Evolutionary conservation across 2,888 invertebrate genomes (phyloP).

Genomic region (Orgyia antiqua): DNA sequence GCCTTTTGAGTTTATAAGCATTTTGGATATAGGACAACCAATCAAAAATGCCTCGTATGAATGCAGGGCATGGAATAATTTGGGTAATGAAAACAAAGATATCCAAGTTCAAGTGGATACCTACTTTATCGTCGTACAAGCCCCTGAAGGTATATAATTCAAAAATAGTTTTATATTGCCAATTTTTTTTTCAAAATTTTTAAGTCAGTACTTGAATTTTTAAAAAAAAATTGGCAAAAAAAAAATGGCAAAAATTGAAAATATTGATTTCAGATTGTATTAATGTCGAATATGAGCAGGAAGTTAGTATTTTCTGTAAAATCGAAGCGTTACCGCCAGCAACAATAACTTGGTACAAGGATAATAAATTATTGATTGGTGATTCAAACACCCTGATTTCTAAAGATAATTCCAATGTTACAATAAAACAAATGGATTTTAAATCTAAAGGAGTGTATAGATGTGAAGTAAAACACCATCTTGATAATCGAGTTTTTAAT

Average conservation of each 20-base stretch:
- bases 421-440: conserved; percentile 31
- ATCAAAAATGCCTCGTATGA: conserved; percentile 30
- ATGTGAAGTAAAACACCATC: conserved; percentile 32
- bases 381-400: conserved; percentile 24
- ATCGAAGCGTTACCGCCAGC: conserved; percentile 37
- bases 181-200: no score
- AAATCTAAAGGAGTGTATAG: conserved; percentile 25
- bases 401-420: conserved; percentile 25
- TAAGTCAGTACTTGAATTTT: no score
- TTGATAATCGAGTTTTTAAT: conserved; percentile 14
- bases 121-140: conserved; percentile 25
- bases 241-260: no score
- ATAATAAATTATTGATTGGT: conserved; percentile 14
- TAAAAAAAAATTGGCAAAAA: no score
- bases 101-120: conserved; percentile 23
- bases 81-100: conserved; percentile 16
- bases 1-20: conserved; percentile 41
- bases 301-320: conserved; percentile 27
- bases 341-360: conserved; percentile 34
- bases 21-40: conserved; percentile 31
- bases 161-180: not conserved
- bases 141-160: conserved; percentile 26
- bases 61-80: conserved; percentile 39
- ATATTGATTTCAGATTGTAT: conserved; percentile 1
- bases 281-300: conserved; percentile 25